Evolutionary conservation across 1,140 invertebrate species (phyloP).

Genomic region (Aphelinus certus): DNA sequence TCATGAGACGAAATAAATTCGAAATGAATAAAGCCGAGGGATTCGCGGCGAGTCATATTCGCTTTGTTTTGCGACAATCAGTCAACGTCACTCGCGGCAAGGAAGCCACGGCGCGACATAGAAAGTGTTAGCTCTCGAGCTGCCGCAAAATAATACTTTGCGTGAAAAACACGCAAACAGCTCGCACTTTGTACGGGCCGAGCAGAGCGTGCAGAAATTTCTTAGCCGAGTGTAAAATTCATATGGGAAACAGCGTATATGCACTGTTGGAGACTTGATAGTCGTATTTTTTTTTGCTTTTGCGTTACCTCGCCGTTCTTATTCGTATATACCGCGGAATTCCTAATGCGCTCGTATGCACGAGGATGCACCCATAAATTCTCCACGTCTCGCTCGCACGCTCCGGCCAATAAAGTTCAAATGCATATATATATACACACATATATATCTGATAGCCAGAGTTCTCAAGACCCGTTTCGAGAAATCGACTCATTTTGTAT

Average conservation of each 20-base stretch:
- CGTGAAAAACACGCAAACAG: not conserved
- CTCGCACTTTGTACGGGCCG: not conserved
- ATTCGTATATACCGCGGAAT: not conserved
- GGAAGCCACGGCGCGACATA: not conserved
- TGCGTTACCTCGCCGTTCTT: not conserved
- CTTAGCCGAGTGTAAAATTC: slow-evolving; percentile 17
- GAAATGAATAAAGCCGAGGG: too few species aligned
- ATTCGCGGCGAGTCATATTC: not conserved
- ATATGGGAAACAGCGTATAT: not conserved
- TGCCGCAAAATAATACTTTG: slow-evolving; percentile 6
- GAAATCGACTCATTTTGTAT: too few species aligned
- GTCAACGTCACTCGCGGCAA: slow-evolving; percentile 3
- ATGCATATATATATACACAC: too few species aligned
- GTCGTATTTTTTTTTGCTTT: slow-evolving; percentile 8
- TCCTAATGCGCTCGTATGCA: not conserved
- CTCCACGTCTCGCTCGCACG: not conserved
- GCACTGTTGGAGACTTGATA: not conserved
- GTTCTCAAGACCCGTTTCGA: too few species aligned
- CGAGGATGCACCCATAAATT: slow-evolving; percentile 1
- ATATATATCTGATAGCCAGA: too few species aligned
- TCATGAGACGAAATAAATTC: too few species aligned
- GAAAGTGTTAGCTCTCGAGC: not conserved
- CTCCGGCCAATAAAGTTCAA: not conserved
- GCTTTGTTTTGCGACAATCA: not conserved
- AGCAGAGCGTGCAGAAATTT: not conserved